phyloP scores from a whole-genome alignment of 2,113 vertebrate species.

The Equus przewalskii region DNA sequence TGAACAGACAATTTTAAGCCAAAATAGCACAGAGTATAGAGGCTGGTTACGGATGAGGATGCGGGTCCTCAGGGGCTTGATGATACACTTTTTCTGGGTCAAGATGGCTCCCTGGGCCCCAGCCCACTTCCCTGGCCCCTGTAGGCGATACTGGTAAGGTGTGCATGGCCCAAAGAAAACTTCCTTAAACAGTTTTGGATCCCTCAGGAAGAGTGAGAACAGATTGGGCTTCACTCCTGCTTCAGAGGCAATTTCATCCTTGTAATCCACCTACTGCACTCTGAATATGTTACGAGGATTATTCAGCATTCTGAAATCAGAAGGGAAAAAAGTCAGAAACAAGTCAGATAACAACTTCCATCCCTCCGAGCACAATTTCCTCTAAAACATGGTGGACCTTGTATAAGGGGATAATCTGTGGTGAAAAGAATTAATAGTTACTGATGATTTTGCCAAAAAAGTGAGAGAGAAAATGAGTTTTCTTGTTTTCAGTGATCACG shows the following conservation, averaged over 20 bases:
- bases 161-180: conserved; percentile 89
- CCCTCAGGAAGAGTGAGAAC: conserved; percentile 85
- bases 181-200: conserved; percentile 88
- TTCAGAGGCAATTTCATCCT: conserved; percentile 91
- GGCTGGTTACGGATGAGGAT: not conserved
- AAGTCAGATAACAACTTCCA: no score
- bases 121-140: conserved; percentile 88
- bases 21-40: not conserved
- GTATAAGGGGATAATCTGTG: not conserved
- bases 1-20: not conserved
- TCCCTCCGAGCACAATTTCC: not conserved
- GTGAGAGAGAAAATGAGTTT: not conserved
- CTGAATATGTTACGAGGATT: conserved; percentile 89
- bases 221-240: conserved; percentile 89
- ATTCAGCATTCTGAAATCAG: conserved; percentile 76
- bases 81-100: conserved; percentile 85
- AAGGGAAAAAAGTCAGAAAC: not conserved
- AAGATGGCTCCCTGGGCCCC: conserved; percentile 89
- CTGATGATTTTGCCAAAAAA: not conserved
- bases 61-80: conserved; percentile 87
- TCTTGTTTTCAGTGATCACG: not conserved
- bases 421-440: not conserved
- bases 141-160: conserved; percentile 90
- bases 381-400: not conserved
- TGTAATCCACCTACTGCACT: conserved; percentile 90